Evolutionary conservation across 2,113 vertebrate genomes (phyloP).

Genomic region (Rhinoderma darwinii): DNA sequence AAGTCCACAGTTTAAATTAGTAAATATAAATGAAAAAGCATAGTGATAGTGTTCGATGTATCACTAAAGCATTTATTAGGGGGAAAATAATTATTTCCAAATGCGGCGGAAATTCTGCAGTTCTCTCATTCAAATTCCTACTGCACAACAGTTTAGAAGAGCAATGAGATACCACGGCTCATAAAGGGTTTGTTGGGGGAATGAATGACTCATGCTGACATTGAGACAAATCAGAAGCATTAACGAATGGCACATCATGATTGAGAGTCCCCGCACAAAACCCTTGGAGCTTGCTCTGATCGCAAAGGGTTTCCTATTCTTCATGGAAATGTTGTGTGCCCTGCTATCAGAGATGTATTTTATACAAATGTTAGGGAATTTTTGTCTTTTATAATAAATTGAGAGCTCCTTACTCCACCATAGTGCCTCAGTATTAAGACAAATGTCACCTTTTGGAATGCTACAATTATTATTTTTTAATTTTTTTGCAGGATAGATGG

Average conservation of each 20-base stretch:
- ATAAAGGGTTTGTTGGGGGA: conserved; percentile 35
- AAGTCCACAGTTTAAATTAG: background rate
- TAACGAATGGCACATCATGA: background rate
- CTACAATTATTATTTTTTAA: background rate
- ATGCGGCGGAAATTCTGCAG: conserved; percentile 26
- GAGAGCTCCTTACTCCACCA: background rate
- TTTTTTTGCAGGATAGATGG: background rate
- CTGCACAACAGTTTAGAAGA: conserved; percentile 47
- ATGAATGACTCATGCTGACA: conserved; percentile 52
- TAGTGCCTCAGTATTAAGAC: background rate
- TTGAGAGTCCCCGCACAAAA: background rate
- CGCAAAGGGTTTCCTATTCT: conserved; percentile 57
- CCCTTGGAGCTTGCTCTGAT: conserved; percentile 55
- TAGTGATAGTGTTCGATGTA: background rate
- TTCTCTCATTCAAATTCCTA: conserved; percentile 53
- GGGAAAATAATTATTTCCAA: conserved; percentile 39
- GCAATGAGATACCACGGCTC: background rate
- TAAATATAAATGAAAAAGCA: conserved; percentile 2
- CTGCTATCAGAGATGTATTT: conserved; percentile 59
- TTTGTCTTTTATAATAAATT: conserved; percentile 32
- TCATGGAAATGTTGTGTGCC: conserved; percentile 61
- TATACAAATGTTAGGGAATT: conserved; percentile 43
- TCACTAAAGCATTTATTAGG: conserved; percentile 33
- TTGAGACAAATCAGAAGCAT: accelerated
- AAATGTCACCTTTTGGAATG: background rate